A percentile compares a stretch with the other conserved stretches of the same genome.
Evolutionary conservation across 2,888 invertebrate species (phyloP).

Genomic region (Margaritifera margaritifera): DNA sequence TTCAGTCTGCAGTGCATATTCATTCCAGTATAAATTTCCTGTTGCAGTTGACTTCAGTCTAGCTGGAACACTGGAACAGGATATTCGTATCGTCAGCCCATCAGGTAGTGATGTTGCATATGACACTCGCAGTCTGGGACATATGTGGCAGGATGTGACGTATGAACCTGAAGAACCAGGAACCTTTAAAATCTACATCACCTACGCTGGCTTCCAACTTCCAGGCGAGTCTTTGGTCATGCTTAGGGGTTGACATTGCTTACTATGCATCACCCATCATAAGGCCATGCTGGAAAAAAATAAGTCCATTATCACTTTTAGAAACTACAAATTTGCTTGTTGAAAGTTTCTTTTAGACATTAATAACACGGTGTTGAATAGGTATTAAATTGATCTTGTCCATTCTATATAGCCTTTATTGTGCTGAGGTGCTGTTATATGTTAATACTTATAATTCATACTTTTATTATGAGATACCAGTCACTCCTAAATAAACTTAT

Average conservation of each 20-base stretch:
- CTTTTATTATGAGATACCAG: too few species aligned
- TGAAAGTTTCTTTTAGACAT: too few species aligned
- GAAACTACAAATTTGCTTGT: too few species aligned
- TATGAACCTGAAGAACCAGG: conserved; percentile 90
- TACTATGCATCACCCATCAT: too few species aligned
- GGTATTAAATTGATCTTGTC: too few species aligned
- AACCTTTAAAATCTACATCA: conserved; percentile 79
- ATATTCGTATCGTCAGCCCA: conserved; percentile 90
- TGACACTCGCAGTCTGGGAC: conserved; percentile 76
- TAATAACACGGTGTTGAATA: too few species aligned
- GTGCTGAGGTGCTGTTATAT: too few species aligned
- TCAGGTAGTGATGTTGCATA: conserved; percentile 84
- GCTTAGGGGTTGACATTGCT: not conserved
- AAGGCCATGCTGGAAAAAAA: too few species aligned
- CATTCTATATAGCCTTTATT: too few species aligned
- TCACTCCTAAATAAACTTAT: too few species aligned
- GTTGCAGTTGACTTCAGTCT: conserved; percentile 85
- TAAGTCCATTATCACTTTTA: not conserved
- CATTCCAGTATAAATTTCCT: not conserved
- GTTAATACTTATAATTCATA: too few species aligned
- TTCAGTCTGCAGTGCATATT: too few species aligned
- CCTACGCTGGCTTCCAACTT: conserved; percentile 77
- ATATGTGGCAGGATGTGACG: conserved; percentile 79
- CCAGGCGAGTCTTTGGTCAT: conserved; percentile 70
- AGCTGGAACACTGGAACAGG: conserved; percentile 92